Evolutionary conservation across 1,140 invertebrate genomes (phyloP), one percentile per base, ranked within the genome.

Genomic region (Drosophila varians): DNA sequence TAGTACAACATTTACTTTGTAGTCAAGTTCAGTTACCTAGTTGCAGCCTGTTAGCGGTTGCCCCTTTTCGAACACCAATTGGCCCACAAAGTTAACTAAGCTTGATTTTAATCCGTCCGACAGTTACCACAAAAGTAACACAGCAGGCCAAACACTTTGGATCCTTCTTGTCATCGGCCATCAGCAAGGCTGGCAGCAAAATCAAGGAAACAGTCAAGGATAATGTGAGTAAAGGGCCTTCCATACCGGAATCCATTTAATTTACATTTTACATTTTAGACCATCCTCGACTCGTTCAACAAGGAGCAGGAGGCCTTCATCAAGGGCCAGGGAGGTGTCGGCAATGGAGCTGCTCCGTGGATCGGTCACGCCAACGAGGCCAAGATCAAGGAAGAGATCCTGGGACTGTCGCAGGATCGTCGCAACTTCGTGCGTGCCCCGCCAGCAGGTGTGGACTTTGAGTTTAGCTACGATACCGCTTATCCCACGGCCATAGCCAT

Each of bases 391-490:
- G 95, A 97, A 90, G 97, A 99, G 92, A 98, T 98, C 87, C 93
- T 99, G 60, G 96, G 96, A 18, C 93, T 99, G 26, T 98, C 98
- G 68, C 96, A 98, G 96, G 98, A 99, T 92, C 96, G 96, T 86
- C 94, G 98, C 90, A 99, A 99, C 93, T 99, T 99, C 92, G 95
- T 99, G 46, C 95, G 98, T 82, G 97, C 96, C 90, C 98, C 98
- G 45, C 98, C 99, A 34, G 95, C 96, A 56, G 98, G 98, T 51
- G 97, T 99, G 28, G 96, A 98, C 91, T 99, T 99, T 92, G 94
- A 97, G 47, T 99, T 99, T 93, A 97, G 99, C 90, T 98, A 98
- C 91, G 96, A 98, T 87, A 94, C 95, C 48, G 95, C 96, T 91
- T 96, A 96, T 92, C 97, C 98, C 28, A 94, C 99, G 78, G 98